These are phyloP conservation scores for Lepidurus arcticus DNA, from an alignment of 1,140 invertebrate species.

Conservation along the genomic window DNA sequence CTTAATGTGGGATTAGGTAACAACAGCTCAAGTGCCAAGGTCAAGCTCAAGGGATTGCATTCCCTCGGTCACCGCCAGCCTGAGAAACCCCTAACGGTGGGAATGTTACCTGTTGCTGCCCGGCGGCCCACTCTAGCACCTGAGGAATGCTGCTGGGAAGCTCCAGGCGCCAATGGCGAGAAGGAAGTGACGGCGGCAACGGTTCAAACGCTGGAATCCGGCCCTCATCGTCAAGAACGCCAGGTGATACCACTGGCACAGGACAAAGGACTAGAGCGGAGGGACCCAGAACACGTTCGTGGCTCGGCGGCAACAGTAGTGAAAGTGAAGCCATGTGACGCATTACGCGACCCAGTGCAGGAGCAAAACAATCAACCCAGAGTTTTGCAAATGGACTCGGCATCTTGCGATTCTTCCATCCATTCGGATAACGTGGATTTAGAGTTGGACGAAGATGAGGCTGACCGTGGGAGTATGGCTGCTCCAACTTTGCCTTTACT, in stretches of 20 bases:
- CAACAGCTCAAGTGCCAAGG: background rate
- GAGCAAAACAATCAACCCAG: background rate
- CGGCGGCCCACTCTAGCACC: background rate
- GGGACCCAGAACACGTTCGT: background rate
- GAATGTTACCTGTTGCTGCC: conserved; percentile 11
- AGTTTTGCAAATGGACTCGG: background rate
- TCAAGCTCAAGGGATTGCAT: conserved; percentile 10
- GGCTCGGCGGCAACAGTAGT: background rate
- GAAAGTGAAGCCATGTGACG: conserved; percentile 9
- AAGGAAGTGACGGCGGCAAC: conserved; percentile 13
- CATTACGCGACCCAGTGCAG: background rate
- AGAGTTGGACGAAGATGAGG: background rate
- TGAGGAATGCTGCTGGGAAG: background rate
- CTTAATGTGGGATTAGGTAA: background rate
- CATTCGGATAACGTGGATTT: background rate
- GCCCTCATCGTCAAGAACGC: background rate
- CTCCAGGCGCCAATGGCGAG: background rate
- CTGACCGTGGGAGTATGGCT: background rate
- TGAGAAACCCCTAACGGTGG: background rate
- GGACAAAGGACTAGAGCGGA: background rate
- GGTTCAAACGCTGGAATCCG: background rate
- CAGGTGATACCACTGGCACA: background rate
- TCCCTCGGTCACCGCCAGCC: background rate
- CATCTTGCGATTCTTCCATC: background rate
- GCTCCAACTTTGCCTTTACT: background rate